These are phyloP conservation scores for Papilio gigon DNA, from an alignment of 2,888 invertebrate species.

Conservation along the genomic window DNA sequence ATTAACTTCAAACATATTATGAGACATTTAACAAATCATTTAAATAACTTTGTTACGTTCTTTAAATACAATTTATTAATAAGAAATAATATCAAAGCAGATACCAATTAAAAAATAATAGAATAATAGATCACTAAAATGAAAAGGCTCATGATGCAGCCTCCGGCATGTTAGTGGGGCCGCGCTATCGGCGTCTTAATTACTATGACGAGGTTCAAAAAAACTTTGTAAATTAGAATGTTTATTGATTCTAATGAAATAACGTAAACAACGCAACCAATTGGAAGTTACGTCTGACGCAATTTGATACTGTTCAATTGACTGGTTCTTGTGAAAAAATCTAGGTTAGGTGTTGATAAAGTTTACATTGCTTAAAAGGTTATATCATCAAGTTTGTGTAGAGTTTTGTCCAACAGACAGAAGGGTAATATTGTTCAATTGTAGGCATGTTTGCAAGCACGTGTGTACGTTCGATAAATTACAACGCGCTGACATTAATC, in stretches of 20 bases:
- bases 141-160: too few relatives aligned
- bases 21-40: neutral
- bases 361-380: neutral
- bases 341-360: slow-evolving; percentile 14
- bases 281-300: neutral
- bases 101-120: too few relatives aligned
- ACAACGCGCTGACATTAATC: too few relatives aligned
- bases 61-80: too few relatives aligned
- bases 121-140: too few relatives aligned
- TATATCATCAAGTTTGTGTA: slow-evolving; percentile 6
- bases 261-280: neutral
- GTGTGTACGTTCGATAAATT: neutral
- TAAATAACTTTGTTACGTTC: too few relatives aligned
- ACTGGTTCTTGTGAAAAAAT: slow-evolving; percentile 11
- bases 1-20: neutral
- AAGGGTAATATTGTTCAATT: neutral
- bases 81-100: too few relatives aligned
- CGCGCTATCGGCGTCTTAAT: too few relatives aligned
- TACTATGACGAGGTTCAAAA: too few relatives aligned
- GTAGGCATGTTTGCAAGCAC: too few relatives aligned
- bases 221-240: neutral
- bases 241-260: neutral
- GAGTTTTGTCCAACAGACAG: neutral
- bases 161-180: too few relatives aligned
- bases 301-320: slow-evolving; percentile 13